These are phyloP conservation scores for Cantharis flavilabris DNA, from an alignment of 2,888 invertebrate genomes.

Conservation along the genomic window DNA sequence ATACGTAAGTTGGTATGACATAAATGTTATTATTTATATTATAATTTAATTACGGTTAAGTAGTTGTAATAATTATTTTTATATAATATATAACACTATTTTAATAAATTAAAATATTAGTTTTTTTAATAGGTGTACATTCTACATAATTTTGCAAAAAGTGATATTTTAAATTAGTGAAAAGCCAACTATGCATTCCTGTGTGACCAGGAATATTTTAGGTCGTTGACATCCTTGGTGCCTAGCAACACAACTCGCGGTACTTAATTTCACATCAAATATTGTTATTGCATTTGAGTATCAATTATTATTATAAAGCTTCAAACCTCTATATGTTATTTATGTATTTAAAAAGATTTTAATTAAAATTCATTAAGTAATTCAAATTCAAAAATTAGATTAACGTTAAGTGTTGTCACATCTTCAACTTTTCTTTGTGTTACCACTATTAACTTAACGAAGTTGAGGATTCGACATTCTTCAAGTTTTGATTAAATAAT, in stretches of 20 bases:
- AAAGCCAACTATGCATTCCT: background rate
- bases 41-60: no score
- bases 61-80: no score
- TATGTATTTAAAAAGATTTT: background rate
- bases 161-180: background rate
- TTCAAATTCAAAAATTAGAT: no score
- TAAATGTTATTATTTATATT: no score
- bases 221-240: constrained; percentile 29
- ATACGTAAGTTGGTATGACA: no score
- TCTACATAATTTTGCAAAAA: background rate
- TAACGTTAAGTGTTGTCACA: background rate
- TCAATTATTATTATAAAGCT: constrained; percentile 3
- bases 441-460: no score
- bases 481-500: no score
- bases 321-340: background rate
- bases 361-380: background rate
- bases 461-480: no score
- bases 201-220: constrained; percentile 15
- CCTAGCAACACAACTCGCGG: constrained; percentile 30
- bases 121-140: background rate
- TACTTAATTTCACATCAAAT: constrained; percentile 28
- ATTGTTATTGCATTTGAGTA: constrained; percentile 26
- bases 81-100: background rate
- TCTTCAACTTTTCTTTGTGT: background rate
- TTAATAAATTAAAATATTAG: background rate